Conservation (phyloP, 1,140 invertebrate genomes). For the Drosophila equinoxialis region DNA sequence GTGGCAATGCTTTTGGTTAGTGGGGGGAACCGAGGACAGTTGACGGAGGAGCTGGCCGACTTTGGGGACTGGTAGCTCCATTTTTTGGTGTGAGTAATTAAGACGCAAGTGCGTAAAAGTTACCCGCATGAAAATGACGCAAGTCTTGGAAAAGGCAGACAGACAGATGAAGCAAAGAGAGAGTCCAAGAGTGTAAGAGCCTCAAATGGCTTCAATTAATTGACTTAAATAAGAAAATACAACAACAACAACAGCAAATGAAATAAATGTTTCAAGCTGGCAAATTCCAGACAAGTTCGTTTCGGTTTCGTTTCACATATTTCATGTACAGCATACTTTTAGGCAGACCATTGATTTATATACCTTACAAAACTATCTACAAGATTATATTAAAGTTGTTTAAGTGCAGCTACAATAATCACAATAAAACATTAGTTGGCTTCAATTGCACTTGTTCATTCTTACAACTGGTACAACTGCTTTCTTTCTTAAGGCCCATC, state of each 20-base stretch:
- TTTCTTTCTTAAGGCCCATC: too few relatives aligned
- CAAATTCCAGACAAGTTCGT: conserved; percentile 6
- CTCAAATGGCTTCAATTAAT: conserved; percentile 69
- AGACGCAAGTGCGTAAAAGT: conserved; percentile 65
- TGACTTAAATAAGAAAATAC: conserved; percentile 41
- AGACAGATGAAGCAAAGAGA: neutral
- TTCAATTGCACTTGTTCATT: too few relatives aligned
- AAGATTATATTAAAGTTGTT: neutral
- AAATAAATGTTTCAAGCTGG: neutral
- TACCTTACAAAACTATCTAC: neutral
- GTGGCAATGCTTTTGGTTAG: neutral
- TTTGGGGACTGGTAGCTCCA: neutral
- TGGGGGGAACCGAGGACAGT: neutral
- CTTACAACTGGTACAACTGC: too few relatives aligned
- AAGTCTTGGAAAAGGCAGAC: conserved; percentile 37
- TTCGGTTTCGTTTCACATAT: conserved; percentile 1
- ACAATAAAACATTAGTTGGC: too few relatives aligned
- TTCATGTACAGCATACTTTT: conserved; percentile 48
- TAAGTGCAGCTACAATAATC: too few relatives aligned
- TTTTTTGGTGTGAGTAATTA: conserved; percentile 63
- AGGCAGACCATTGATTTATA: conserved; percentile 22
- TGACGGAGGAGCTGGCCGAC: conserved; percentile 4
- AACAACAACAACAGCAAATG: conserved; percentile 7
- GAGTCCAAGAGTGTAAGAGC: conserved; percentile 20
- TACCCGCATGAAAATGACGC: conserved; percentile 56